Evolutionary conservation across 1,140 invertebrate species (phyloP).

Genomic region (Drosophila littoralis): DNA sequence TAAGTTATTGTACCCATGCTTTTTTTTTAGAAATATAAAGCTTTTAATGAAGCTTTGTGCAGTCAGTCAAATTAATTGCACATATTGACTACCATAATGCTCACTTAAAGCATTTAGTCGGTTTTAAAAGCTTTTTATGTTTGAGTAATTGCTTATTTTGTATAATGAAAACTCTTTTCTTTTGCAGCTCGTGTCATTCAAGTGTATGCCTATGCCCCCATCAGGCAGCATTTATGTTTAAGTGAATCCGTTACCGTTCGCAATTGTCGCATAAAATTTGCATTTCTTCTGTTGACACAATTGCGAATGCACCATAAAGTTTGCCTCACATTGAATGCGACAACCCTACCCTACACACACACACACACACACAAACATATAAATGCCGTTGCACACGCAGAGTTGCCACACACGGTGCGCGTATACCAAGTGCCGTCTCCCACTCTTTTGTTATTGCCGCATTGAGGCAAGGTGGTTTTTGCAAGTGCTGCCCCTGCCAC

Average conservation of each 20-base stretch:
- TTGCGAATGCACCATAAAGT: conserved; percentile 32
- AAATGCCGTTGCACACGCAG: conserved; percentile 9
- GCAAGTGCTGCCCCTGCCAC: conserved; percentile 22
- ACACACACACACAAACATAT: background rate
- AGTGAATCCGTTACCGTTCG: conserved; percentile 33
- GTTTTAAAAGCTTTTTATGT: no score
- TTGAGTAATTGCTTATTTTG: conserved; percentile 1
- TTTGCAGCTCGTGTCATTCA: background rate
- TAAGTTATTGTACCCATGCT: no score
- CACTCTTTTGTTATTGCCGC: conserved; percentile 33
- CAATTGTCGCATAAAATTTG: conserved; percentile 31
- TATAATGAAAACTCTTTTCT: background rate
- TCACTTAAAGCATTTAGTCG: no score
- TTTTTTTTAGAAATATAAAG: no score
- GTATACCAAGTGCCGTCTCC: conserved; percentile 25
- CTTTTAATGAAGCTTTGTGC: no score
- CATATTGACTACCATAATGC: no score
- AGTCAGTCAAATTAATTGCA: background rate
- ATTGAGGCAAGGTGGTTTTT: conserved; percentile 16
- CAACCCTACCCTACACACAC: background rate
- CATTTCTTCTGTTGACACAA: conserved; percentile 44
- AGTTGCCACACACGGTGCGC: conserved; percentile 6
- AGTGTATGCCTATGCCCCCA: background rate
- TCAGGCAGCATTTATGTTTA: conserved; percentile 26
- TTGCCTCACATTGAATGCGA: conserved; percentile 19